Evolutionary conservation across 2,113 vertebrate genomes (phyloP).

Genomic region (Spermophilus dauricus): DNA sequence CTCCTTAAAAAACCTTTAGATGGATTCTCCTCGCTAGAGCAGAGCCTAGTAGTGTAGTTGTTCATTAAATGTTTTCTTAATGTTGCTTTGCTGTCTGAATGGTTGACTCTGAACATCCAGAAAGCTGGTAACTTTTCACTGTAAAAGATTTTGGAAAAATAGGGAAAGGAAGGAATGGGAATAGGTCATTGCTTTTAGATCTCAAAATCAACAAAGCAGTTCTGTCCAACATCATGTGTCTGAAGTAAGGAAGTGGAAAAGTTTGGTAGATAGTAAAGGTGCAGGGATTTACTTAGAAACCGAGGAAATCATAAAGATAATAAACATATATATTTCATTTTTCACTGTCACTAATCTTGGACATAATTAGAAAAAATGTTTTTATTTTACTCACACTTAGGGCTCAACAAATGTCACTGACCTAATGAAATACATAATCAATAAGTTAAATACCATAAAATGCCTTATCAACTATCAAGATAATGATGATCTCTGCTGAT

Average conservation of each 20-base stretch:
- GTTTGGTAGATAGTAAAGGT: neutral
- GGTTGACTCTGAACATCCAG: neutral
- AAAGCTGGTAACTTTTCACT: neutral
- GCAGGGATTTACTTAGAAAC: neutral
- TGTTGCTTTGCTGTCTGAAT: neutral
- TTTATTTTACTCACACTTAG: slow-evolving; percentile 9
- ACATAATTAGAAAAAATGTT: neutral
- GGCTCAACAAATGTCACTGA: neutral
- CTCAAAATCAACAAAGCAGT: neutral
- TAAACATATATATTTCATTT: neutral
- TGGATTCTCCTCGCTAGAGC: neutral
- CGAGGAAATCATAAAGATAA: slow-evolving; percentile 1
- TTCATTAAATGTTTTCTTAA: neutral
- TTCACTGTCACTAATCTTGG: neutral
- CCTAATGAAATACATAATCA: neutral
- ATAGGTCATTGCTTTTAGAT: neutral
- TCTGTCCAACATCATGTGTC: neutral
- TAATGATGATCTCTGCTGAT: neutral
- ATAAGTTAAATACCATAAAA: neutral
- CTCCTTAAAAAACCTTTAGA: neutral
- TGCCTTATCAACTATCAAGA: neutral
- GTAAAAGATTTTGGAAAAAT: slow-evolving; percentile 28
- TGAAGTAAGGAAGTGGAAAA: neutral
- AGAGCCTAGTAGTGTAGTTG: neutral
- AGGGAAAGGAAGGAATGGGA: neutral